phyloP scores from a whole-genome alignment of 1,140 invertebrate genomes.

The Drosophila pseudoobscura region DNA sequence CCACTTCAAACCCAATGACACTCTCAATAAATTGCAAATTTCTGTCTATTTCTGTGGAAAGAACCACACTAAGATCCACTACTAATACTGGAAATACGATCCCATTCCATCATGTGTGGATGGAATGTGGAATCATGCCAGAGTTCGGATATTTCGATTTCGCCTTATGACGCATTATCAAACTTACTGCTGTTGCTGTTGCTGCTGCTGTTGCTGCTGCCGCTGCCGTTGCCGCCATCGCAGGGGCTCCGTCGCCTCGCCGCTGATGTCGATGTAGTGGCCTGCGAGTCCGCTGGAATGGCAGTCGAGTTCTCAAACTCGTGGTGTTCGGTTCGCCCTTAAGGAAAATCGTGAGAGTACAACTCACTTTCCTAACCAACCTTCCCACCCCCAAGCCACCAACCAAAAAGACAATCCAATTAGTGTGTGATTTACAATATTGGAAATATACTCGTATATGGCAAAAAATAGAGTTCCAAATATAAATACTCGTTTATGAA shows the following conservation, averaged over 20 bases:
- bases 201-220: background rate
- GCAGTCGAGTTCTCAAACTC: slow-evolving; percentile 65
- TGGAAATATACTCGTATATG: slow-evolving; percentile 12
- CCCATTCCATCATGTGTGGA: too few relatives aligned
- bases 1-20: too few relatives aligned
- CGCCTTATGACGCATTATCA: slow-evolving; percentile 13
- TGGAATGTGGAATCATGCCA: too few relatives aligned
- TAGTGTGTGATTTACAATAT: slow-evolving; percentile 42
- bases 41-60: too few relatives aligned
- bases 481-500: slow-evolving; percentile 9
- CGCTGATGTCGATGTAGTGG: slow-evolving; percentile 12
- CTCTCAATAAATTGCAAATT: too few relatives aligned
- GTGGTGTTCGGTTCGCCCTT: slow-evolving; percentile 49
- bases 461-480: slow-evolving; percentile 7
- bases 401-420: slow-evolving; percentile 4
- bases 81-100: too few relatives aligned
- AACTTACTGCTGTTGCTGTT: background rate
- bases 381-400: too few relatives aligned
- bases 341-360: slow-evolving; percentile 30
- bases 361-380: background rate
- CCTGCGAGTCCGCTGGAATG: slow-evolving; percentile 5
- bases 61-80: background rate
- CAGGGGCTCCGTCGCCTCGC: background rate
- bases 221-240: background rate
- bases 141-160: too few relatives aligned